Conservation (phyloP, 2,113 vertebrate genomes). For the Callaeas wilsoni region DNA sequence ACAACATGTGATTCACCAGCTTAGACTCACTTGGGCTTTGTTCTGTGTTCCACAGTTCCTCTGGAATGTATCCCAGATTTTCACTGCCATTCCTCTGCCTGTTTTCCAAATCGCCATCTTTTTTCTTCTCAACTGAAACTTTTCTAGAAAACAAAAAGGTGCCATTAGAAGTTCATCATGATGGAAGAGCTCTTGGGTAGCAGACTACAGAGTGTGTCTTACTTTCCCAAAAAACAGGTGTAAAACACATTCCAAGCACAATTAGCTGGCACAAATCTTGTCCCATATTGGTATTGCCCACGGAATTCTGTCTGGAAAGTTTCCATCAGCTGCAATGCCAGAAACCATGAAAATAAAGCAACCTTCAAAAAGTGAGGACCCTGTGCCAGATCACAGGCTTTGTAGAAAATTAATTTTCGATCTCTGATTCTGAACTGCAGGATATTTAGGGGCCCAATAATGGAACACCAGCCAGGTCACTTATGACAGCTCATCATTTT, state of each 20-base stretch:
- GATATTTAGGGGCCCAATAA: neutral
- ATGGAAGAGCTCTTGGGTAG: neutral
- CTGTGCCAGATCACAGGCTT: neutral
- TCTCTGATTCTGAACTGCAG: neutral
- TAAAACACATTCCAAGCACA: neutral
- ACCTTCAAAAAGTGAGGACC: neutral
- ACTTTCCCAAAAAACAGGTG: neutral
- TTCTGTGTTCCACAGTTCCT: neutral
- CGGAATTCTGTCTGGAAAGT: neutral
- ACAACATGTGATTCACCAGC: neutral
- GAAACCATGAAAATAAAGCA: neutral
- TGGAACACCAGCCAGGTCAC: neutral
- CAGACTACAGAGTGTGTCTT: neutral
- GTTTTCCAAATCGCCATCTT: neutral
- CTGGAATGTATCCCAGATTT: conserved; percentile 62
- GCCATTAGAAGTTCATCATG: neutral
- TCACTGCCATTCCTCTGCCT: conserved; percentile 22
- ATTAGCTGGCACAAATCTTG: neutral
- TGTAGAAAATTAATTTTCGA: neutral
- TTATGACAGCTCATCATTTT: neutral
- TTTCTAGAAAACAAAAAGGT: conserved; percentile 60
- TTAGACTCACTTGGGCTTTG: conserved; percentile 33
- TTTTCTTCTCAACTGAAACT: conserved; percentile 19
- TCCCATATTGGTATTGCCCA: neutral
- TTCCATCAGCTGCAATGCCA: neutral